phyloP scores from a whole-genome alignment of 1,140 invertebrate genomes.

The Aricia agestis region DNA sequence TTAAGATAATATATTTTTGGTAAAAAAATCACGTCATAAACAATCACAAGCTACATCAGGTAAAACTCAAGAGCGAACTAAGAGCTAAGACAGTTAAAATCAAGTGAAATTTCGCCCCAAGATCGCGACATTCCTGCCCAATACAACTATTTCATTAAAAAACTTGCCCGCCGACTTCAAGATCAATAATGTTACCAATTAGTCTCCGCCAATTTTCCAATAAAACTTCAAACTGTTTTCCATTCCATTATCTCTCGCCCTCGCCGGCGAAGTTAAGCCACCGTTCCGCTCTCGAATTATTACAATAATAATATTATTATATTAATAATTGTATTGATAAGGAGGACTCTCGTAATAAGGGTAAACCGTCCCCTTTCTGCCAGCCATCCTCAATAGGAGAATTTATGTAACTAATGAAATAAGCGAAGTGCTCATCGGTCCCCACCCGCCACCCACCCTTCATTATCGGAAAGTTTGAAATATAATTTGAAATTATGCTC shows the following conservation, averaged over 20 bases:
- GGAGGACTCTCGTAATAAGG: constrained; percentile 76
- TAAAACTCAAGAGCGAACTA: neutral
- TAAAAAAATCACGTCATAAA: neutral
- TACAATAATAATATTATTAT: constrained; percentile 76
- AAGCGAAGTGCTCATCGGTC: constrained; percentile 66
- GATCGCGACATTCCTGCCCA: neutral
- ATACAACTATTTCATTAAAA: constrained; percentile 18
- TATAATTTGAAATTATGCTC: constrained; percentile 76
- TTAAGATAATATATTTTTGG: neutral
- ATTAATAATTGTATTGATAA: constrained; percentile 77
- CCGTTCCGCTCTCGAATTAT: constrained; percentile 70
- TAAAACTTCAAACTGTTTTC: constrained; percentile 76
- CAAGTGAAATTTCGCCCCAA: neutral
- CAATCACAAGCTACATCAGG: neutral
- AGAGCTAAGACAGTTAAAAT: neutral
- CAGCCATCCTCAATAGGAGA: constrained; percentile 75
- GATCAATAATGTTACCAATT: constrained; percentile 74
- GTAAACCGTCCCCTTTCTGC: constrained; percentile 75
- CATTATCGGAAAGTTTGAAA: constrained; percentile 76
- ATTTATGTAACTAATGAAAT: constrained; percentile 76
- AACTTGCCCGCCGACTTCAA: constrained; percentile 30
- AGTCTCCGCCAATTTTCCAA: constrained; percentile 73
- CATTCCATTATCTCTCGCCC: constrained; percentile 75
- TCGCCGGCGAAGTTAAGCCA: constrained; percentile 73
- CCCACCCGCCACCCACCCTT: constrained; percentile 63